Evolutionary conservation across 2,888 invertebrate species (phyloP).

Genomic region (Chironomus tentans): DNA sequence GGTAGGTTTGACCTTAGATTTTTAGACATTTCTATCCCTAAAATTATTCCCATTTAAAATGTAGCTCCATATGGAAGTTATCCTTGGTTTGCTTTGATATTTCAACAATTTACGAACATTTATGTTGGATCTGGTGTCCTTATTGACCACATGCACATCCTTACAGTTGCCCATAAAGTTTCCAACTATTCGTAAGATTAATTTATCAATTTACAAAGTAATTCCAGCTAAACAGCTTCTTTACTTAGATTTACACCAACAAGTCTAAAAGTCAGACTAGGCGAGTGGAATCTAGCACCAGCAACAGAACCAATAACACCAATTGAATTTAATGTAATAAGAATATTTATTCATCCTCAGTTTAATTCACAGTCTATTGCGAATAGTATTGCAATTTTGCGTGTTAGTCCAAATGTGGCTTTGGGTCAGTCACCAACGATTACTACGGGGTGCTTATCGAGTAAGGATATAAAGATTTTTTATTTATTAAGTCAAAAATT

Average conservation of each 20-base stretch:
- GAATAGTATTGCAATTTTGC: slow-evolving; percentile 73
- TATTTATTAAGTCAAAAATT: too few species aligned
- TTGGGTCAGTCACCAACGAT: slow-evolving; percentile 49
- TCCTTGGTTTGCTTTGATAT: slow-evolving; percentile 62
- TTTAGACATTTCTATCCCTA: too few species aligned
- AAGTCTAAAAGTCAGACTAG: slow-evolving; percentile 55
- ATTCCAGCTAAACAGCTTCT: too few species aligned
- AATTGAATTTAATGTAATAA: slow-evolving; percentile 51
- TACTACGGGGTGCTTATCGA: slow-evolving; percentile 42
- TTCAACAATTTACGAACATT: slow-evolving; percentile 48
- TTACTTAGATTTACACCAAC: background rate
- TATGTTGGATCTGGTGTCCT: slow-evolving; percentile 66
- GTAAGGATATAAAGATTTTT: too few species aligned
- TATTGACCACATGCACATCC: slow-evolving; percentile 53
- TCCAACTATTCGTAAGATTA: slow-evolving; percentile 47
- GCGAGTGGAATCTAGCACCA: slow-evolving; percentile 64
- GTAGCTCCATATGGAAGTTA: slow-evolving; percentile 51
- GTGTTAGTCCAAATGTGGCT: slow-evolving; percentile 48
- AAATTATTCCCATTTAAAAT: too few species aligned
- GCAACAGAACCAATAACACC: slow-evolving; percentile 56
- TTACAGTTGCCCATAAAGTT: slow-evolving; percentile 67
- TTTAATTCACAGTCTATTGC: slow-evolving; percentile 64
- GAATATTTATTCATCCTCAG: slow-evolving; percentile 52
- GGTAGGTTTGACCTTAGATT: too few species aligned
- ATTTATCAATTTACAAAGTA: background rate